Evolutionary conservation across 2,888 invertebrate genomes (phyloP).

Genomic region (Lathronympha strigana): DNA sequence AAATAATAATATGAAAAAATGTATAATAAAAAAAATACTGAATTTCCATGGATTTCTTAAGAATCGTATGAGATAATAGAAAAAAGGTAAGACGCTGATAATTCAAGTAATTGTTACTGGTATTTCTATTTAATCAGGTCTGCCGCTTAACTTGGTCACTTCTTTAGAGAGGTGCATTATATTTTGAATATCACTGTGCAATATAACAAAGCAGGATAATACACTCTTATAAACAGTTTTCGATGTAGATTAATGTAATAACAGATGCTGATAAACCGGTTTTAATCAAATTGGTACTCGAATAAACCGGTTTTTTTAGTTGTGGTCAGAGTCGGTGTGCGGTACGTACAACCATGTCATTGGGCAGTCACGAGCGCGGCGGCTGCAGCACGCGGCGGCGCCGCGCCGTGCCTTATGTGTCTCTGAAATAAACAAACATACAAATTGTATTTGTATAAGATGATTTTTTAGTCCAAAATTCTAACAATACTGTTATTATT

Average conservation of each 20-base stretch:
- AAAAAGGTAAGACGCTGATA: background rate
- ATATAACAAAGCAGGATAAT: too few species aligned
- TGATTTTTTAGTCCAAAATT: background rate
- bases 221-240: too few species aligned
- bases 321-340: background rate
- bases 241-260: too few species aligned
- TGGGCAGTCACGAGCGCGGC: background rate
- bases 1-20: too few species aligned
- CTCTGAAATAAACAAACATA: conserved; percentile 50
- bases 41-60: background rate
- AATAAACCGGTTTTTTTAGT: background rate
- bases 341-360: background rate
- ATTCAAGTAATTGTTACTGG: background rate
- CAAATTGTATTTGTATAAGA: background rate
- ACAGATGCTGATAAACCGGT: too few species aligned
- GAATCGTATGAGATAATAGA: background rate
- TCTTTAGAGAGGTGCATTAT: too few species aligned
- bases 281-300: background rate
- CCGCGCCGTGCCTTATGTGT: conserved; percentile 50
- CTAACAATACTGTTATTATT: too few species aligned
- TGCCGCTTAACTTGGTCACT: too few species aligned
- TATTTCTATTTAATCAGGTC: background rate
- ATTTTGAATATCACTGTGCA: too few species aligned
- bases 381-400: background rate
- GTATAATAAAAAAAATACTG: background rate